Base-by-base conservation (phyloP, 2,113 vertebrate genomes). In the Triplophysa rosa region DNA sequence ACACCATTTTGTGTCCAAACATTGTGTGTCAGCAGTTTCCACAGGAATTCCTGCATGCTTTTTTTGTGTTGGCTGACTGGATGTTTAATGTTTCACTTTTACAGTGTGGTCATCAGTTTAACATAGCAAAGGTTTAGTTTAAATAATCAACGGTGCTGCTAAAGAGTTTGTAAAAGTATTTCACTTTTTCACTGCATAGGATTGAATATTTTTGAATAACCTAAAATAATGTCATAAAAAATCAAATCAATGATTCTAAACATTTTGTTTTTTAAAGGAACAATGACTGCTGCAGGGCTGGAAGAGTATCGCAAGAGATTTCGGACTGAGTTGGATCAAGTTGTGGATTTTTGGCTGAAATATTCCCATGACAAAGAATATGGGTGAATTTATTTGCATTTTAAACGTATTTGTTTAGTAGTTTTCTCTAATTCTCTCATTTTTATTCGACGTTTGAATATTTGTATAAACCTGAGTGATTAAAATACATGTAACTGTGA, bases 301-400 rank as follows among this genome's bases (percentile, higher is more conserved):
- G 81, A 90, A 66, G 68, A 81, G 56, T 90, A 82, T 62, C 89
- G 89, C 2, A 72, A 89, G 42, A 79, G 56, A 42, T 89, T 94
- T 14, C 73, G 80, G 45, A 68, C 54, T 10, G 91, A 93, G 33
- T 85, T 94, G 85, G 92, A 94, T 80, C 67, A 40, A 3, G 87
- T 88, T 0, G 90, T 94, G 82, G 89, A 90, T 29, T 94, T 94
- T 87, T 94, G 93, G 93, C 87, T 93, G 56, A 92, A 88, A 86
- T 82, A 92, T 79, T 94, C 93, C 45, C 91, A 91, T 14, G 93
- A 94, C 76, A 64, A 83, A 1, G 37, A 85, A 45, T 68, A 93
- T 0, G 93, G 93, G 93, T 94, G 17, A 45, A 45, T 45, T 40
- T 9, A 67, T 42, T 12, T 23, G 24, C 24, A 21, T 5, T 66